A percentile compares a stretch with the other conserved stretches of the same genome.
Evolutionary conservation across 2,113 vertebrate species (phyloP).

Genomic region (Bucco capensis): DNA sequence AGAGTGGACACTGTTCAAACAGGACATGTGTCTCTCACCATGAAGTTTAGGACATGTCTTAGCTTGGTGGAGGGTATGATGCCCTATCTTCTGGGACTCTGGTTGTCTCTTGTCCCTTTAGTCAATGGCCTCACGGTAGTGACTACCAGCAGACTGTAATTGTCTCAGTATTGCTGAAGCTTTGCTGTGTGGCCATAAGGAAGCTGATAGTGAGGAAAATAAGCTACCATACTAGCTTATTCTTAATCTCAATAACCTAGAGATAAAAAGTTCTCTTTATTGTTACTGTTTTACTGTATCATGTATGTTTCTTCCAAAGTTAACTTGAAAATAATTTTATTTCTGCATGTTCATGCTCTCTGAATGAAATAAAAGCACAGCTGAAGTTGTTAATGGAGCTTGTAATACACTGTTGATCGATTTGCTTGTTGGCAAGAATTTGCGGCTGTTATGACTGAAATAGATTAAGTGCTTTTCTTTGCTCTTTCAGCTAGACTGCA

Average conservation of each 20-base stretch:
- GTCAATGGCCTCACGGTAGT: not conserved
- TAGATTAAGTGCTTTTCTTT: not conserved
- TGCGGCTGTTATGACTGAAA: not conserved
- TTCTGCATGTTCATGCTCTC: not conserved
- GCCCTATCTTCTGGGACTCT: not conserved
- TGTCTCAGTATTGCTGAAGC: not conserved
- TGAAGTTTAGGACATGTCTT: rapidly evolving
- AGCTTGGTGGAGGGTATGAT: not conserved
- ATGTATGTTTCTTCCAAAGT: not conserved
- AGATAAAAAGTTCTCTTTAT: not conserved
- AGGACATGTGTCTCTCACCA: rapidly evolving
- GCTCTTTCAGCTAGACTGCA: not conserved
- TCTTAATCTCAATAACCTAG: not conserved
- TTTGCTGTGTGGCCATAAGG: not conserved
- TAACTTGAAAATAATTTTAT: not conserved
- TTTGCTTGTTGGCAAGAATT: not conserved
- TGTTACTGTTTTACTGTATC: not conserved
- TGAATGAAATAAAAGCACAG: not conserved
- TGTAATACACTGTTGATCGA: not conserved
- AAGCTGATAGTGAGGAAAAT: not conserved
- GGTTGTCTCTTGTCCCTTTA: not conserved
- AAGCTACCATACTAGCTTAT: not conserved
- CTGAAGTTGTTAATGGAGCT: rapidly evolving
- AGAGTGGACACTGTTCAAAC: not conserved
- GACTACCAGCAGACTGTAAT: not conserved